Percentiles rank a stretch among this genome's conserved stretches.
These are phyloP conservation scores for Myopa testacea DNA, from an alignment of 2,888 invertebrate genomes.

Conservation along the genomic window DNA sequence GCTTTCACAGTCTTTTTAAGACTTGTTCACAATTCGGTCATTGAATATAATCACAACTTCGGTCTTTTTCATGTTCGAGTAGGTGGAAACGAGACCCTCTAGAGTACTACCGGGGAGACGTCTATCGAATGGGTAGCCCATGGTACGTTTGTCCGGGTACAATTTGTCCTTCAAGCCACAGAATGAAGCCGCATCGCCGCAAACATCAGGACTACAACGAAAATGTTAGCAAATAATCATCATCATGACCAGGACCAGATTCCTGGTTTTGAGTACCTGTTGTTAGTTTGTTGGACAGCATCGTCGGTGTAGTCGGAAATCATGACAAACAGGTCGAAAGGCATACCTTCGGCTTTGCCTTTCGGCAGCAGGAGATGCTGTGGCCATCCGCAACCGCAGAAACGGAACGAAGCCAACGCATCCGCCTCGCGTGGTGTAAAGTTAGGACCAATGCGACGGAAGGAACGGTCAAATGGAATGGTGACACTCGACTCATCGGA, in stretches of 20 bases:
- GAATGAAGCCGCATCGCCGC: conserved; percentile 77
- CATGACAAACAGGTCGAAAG: conserved; percentile 80
- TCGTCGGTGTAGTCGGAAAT: conserved; percentile 79
- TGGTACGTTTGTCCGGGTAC: conserved; percentile 76
- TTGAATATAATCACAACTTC: conserved; percentile 74
- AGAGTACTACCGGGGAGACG: conserved; percentile 67
- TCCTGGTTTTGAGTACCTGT: conserved; percentile 42
- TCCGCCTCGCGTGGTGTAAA: conserved; percentile 69
- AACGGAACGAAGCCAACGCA: conserved; percentile 74
- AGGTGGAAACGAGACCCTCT: conserved; percentile 75
- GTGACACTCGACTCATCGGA: conserved; percentile 83
- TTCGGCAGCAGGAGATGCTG: conserved; percentile 82
- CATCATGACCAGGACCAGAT: not conserved
- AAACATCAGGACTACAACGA: conserved; percentile 59
- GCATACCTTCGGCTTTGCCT: conserved; percentile 75
- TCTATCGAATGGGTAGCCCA: conserved; percentile 75
- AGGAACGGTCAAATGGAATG: conserved; percentile 84
- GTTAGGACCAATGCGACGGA: conserved; percentile 75
- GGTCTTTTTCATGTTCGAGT: conserved; percentile 77
- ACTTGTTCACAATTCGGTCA: conserved; percentile 50
- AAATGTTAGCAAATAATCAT: not conserved
- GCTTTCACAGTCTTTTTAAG: not conserved
- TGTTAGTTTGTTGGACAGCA: conserved; percentile 55
- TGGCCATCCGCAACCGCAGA: conserved; percentile 91
- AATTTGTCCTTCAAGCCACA: conserved; percentile 77